Percentiles rank a stretch among this genome's conserved stretches.
Evolutionary conservation across 2,113 vertebrate genomes (phyloP).

Genomic region (Otocyon megalotis): DNA sequence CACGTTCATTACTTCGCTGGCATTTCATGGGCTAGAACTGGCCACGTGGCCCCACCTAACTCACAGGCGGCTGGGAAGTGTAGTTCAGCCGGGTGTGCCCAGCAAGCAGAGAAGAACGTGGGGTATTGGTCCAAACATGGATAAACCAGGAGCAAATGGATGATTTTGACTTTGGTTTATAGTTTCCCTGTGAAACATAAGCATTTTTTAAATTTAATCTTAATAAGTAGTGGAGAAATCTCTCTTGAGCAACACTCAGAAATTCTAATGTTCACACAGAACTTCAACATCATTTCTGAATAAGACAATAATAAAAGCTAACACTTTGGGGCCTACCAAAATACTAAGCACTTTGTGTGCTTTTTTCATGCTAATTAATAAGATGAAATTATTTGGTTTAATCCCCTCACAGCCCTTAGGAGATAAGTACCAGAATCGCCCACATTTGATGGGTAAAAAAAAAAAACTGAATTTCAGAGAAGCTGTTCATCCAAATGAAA

Average conservation of each 20-base stretch:
- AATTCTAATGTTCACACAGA: neutral
- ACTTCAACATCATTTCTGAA: neutral
- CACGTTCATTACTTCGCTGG: neutral
- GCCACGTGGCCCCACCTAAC: neutral
- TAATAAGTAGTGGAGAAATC: neutral
- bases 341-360: neutral
- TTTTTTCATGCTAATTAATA: slow-evolving; percentile 34
- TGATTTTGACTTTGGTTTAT: neutral
- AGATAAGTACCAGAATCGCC: neutral
- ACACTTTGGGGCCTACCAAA: neutral
- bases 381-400: slow-evolving; percentile 27
- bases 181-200: neutral
- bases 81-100: neutral
- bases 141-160: neutral
- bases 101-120: neutral
- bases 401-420: neutral
- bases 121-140: neutral
- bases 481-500: neutral
- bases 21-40: neutral
- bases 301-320: slow-evolving; percentile 9
- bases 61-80: neutral
- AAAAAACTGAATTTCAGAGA: neutral
- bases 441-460: neutral
- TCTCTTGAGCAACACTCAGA: neutral
- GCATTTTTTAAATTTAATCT: neutral